Conservation (phyloP, 2,888 invertebrate species). For the Eudasyphora cyanicolor region DNA sequence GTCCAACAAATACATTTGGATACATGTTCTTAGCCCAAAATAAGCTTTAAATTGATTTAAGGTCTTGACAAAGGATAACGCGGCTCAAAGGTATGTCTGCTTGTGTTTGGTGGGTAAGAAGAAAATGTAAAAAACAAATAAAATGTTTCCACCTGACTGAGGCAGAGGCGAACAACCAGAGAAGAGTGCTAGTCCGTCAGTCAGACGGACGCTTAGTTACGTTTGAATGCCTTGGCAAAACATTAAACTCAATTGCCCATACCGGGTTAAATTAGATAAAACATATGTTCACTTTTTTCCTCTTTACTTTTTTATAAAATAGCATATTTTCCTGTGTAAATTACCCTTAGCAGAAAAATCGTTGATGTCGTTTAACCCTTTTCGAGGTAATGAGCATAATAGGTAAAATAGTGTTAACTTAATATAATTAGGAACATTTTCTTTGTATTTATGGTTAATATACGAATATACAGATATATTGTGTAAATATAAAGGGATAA, state of each 20-base stretch:
- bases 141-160: conserved; percentile 62
- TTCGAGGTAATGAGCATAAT: conserved; percentile 10
- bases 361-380: conserved; percentile 48
- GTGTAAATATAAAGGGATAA: too few relatives aligned
- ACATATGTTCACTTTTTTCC: conserved; percentile 63
- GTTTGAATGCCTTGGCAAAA: conserved; percentile 14
- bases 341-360: conserved; percentile 51
- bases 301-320: not conserved
- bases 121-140: conserved; percentile 53
- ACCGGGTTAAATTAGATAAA: conserved; percentile 53
- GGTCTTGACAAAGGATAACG: not conserved
- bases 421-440: too few relatives aligned
- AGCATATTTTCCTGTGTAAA: conserved; percentile 40
- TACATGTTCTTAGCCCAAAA: not conserved
- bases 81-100: not conserved
- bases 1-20: not conserved
- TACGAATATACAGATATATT: too few relatives aligned
- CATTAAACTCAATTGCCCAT: conserved; percentile 60
- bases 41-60: conserved; percentile 34
- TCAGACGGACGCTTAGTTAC: not conserved
- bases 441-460: too few relatives aligned
- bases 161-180: not conserved
- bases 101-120: conserved; percentile 3
- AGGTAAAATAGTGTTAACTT: too few relatives aligned
- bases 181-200: not conserved